Evolutionary conservation across 2,797 vertebrate genomes (phyloP), one percentile per base, ranked within the genome.

Genomic region (Myotis daubentonii): DNA sequence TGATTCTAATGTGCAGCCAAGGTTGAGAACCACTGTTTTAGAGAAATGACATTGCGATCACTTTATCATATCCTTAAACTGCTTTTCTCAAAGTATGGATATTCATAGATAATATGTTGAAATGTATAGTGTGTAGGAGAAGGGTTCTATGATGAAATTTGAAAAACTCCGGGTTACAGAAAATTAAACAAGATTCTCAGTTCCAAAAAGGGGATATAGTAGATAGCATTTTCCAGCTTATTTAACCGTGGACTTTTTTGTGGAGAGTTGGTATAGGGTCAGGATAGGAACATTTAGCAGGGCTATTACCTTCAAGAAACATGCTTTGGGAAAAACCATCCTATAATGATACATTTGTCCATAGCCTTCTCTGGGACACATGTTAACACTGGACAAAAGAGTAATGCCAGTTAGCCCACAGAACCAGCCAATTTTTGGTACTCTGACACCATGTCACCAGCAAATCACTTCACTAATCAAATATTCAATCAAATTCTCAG

Each of bases 161-260:
- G 41, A 94, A 53, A 91, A 85, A 89, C 88, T 95, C 68, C 92
- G 41, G 55, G 44, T 74, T 51, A 66, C 17, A 70, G 36, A 89
- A 80, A 93, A n/a, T 68, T 71, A 89, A 94, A 90, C 15, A 94
- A 33, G 44, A 93, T 71, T 96, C 47, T 93, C 30, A 84, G 65
- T 92, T 82, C 44, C 19, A 74, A 93, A 93, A 86, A 9, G 44
- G 30, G 13, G 23, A 44, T 66, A 72, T 87, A 41, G 28, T 60
- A 13, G 28, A 47, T 55, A 84, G 81, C 19, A 7, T 47, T 87
- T 93, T 89, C 38, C 47, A 89, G 70, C 3, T 86, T 87, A 66
- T 33, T 91, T 95, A 79, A 91, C 23, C 57, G 60, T 1, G 2
- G 5, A 55, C 68, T 47, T 91, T 57, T 57, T 44, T 0, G 1